These are phyloP conservation scores for Xenopus borealis DNA, from an alignment of 2,113 vertebrate species.

Conservation along the genomic window DNA sequence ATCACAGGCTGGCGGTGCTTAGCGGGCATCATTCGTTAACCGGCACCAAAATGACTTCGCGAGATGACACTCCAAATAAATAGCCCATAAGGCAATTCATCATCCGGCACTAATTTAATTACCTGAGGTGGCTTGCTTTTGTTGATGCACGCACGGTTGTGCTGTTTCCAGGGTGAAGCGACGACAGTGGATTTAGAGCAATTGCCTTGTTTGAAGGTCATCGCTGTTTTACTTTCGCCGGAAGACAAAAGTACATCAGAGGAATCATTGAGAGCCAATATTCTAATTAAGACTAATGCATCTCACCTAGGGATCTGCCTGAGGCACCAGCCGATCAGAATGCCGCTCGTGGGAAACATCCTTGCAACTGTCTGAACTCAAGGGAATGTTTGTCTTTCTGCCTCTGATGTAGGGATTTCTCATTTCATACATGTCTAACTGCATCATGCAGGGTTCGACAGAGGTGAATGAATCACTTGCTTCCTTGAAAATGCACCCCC, in stretches of 20 bases:
- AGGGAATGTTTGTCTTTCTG: too few relatives aligned
- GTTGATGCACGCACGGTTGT: conserved; percentile 28
- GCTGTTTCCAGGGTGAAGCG: conserved; percentile 11
- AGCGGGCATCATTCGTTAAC: conserved; percentile 38
- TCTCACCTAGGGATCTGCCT: neutral
- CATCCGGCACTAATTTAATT: conserved; percentile 42
- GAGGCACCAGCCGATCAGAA: neutral
- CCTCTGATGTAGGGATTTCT: too few relatives aligned
- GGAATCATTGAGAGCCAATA: neutral
- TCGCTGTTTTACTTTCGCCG: conserved; percentile 2
- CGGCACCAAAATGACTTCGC: conserved; percentile 32
- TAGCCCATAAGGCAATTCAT: conserved; percentile 37
- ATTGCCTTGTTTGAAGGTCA: conserved; percentile 26
- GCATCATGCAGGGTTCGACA: too few relatives aligned
- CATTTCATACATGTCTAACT: too few relatives aligned
- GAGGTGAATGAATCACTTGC: too few relatives aligned
- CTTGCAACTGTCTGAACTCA: too few relatives aligned
- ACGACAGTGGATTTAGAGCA: conserved; percentile 3
- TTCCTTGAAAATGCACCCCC: too few relatives aligned
- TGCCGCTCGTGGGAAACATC: too few relatives aligned
- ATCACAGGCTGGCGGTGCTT: conserved; percentile 34
- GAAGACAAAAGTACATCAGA: neutral
- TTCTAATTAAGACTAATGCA: conserved; percentile 2
- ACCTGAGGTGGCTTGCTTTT: conserved; percentile 38
- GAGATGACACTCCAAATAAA: conserved; percentile 40